Evolutionary conservation across 2,113 vertebrate genomes (phyloP), one percentile per base, ranked within the genome.

Genomic region (Sapajus apella): DNA sequence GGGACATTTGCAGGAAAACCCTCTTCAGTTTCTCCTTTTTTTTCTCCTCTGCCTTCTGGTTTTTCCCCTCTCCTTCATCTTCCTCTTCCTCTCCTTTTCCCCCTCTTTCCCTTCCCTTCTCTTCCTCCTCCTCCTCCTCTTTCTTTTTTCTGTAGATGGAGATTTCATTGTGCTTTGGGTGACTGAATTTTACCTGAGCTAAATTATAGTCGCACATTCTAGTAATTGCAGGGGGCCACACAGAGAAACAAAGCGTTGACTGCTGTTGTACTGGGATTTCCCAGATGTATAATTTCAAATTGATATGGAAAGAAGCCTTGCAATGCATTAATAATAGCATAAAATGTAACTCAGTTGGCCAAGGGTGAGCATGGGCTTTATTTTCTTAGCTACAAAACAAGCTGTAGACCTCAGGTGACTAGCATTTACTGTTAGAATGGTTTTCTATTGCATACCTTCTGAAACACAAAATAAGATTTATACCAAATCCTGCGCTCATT

Each of bases 141-240:
- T 40, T 68, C 17, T 98, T 97, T 94, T 98, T 96, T 98, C 98
- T 98, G 98, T 98, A 99, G 98, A 98, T 97, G 98, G 98, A 98
- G 98, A 98, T 98, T 99, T 99, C 98, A 98, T 98, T 99, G 99
- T 99, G 98, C 98, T 99, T 98, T 97, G 98, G 98, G 98, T 99
- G 98, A 99, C 98, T 99, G 99, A 99, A 99, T 99, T 99, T 99
- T 98, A 99, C 99, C 98, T 99, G 98, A 84, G 97, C 98, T 99
- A 99, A 99, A 99, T 99, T 99, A 99, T 99, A 99, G 99, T 99
- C 98, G 98, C 99, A 98, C 98, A 98, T 99, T 99, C 98, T 98
- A 94, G 99, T 99, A 99, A 99, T 99, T 99, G 99, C 99, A 98
- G 98, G 99, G 99, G 99, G 99, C 99, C 99, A 98, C 98, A 97